Evolutionary conservation across 2,113 vertebrate genomes (phyloP), one percentile per base, ranked within the genome.

Genomic region (Ploceus nigricollis): DNA sequence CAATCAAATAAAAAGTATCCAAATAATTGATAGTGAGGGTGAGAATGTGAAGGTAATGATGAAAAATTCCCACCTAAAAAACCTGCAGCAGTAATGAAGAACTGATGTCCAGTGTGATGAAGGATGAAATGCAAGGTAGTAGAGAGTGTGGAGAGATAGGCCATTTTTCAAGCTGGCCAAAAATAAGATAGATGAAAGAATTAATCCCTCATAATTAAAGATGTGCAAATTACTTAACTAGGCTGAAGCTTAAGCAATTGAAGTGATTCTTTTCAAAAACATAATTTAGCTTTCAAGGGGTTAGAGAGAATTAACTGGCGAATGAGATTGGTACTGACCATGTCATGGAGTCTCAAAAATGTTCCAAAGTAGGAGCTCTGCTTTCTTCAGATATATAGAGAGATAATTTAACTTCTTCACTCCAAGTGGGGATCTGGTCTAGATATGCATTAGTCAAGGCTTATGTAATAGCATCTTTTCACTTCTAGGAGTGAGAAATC

Each of bases 41-140:
- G 56, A 93, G 57, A 94, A 66, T 90, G 56, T 82, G 58, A 92
- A 81, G 42, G 15, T 91, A 96, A 95, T 95, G 90, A 96, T 96
- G 50, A 95, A 93, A 60, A 53, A 93, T 87, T 94, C 85, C 9
- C 56, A 60, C 18, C 40, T 71, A 64, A 69, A 51, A 89, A 93
- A 68, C 6, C 53, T 63, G 72, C 4, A 89, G 31, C 51, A 69
- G 65, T 86, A 82, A 61, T 71, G 89, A 91, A 89, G 65, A 78
- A 58, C 16, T 42, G 56, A 39, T 83, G 42, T 78, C 79, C 63
- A 66, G 31, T 57, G 42, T 91, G 94, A 72, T 65, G 54, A 54
- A 57, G 69, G 64, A 82, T 84, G 69, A 97, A 97, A 61, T 69
- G 27, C 56, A 57, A 71, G n/a, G n/a, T 54, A 63, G 31, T 53